Evolutionary conservation across 2,113 vertebrate species (phyloP).

Genomic region (Muntiacus reevesi): DNA sequence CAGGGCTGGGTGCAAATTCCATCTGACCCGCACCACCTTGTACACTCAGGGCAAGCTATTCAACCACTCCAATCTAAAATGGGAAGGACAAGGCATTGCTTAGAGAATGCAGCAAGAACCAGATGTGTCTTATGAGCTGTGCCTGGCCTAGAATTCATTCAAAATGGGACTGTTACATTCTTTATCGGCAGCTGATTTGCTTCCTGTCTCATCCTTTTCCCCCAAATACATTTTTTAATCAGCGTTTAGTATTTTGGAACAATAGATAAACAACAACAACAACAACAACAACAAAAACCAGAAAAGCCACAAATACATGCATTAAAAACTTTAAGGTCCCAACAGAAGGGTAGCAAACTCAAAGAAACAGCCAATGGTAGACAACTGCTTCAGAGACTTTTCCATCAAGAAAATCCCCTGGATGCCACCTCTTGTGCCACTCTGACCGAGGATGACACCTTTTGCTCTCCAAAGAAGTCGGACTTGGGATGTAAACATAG

Average conservation of each 20-base stretch:
- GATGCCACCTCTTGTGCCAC: accelerated
- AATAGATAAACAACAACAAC: not conserved
- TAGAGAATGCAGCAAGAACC: not conserved
- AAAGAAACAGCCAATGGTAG: not conserved
- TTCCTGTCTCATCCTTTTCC: not conserved
- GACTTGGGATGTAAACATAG: not conserved
- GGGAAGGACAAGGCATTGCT: not conserved
- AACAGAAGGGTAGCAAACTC: not conserved
- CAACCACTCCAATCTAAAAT: not conserved
- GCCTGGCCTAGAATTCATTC: not conserved
- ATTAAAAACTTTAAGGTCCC: not conserved
- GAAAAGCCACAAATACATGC: not conserved
- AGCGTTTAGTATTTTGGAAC: not conserved
- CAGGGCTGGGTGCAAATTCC: not conserved
- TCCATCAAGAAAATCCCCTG: not conserved
- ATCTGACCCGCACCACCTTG: not conserved
- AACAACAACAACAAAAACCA: not conserved
- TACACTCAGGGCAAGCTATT: not conserved
- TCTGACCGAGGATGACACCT: accelerated
- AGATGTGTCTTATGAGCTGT: accelerated
- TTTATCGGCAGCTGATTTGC: not conserved
- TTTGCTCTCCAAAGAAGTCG: not conserved
- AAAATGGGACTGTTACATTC: not conserved
- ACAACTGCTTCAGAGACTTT: not conserved
- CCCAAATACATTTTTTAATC: not conserved